These are phyloP conservation scores for Leptopterna dolabrata DNA, from an alignment of 2,888 invertebrate genomes.

Conservation along the genomic window DNA sequence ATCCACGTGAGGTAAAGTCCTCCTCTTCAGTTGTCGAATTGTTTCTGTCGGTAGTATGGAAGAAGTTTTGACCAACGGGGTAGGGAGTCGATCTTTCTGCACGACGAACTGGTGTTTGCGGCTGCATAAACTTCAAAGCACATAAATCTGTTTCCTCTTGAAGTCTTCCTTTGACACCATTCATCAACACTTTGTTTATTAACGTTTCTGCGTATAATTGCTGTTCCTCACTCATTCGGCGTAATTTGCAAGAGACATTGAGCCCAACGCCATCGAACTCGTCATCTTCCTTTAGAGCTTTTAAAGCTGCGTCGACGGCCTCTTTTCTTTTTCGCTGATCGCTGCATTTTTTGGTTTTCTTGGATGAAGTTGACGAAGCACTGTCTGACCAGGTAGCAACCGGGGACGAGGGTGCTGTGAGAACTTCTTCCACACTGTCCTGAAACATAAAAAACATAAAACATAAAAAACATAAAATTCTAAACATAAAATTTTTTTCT, in stretches of 20 bases:
- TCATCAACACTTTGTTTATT: slow-evolving; percentile 49
- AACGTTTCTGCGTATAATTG: slow-evolving; percentile 53
- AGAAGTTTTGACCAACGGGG: slow-evolving; percentile 49
- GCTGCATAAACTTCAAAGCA: slow-evolving; percentile 36
- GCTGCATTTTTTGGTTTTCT: slow-evolving; percentile 50
- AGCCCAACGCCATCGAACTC: no score
- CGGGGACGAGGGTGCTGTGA: slow-evolving; percentile 38
- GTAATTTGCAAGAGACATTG: slow-evolving; percentile 51
- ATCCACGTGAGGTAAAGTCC: slow-evolving; percentile 25
- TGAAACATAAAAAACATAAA: no score
- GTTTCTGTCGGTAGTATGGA: slow-evolving; percentile 24
- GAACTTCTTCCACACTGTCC: slow-evolving; percentile 50
- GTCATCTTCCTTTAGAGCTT: slow-evolving; percentile 51
- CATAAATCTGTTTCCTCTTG: slow-evolving; percentile 49
- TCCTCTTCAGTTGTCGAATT: slow-evolving; percentile 46
- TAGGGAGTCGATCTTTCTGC: slow-evolving; percentile 40
- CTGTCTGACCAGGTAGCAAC: slow-evolving; percentile 54
- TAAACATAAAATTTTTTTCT: not conserved
- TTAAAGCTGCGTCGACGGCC: slow-evolving; percentile 48
- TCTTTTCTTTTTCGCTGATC: slow-evolving; percentile 50
- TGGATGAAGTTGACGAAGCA: slow-evolving; percentile 55
- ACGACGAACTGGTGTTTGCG: no score
- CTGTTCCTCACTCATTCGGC: slow-evolving; percentile 47
- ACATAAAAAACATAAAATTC: no score
- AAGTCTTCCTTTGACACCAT: slow-evolving; percentile 51